Percentiles rank a stretch among this genome's conserved stretches.
phyloP scores from a whole-genome alignment of 1,140 invertebrate genomes.

The Dysdera silvatica region DNA sequence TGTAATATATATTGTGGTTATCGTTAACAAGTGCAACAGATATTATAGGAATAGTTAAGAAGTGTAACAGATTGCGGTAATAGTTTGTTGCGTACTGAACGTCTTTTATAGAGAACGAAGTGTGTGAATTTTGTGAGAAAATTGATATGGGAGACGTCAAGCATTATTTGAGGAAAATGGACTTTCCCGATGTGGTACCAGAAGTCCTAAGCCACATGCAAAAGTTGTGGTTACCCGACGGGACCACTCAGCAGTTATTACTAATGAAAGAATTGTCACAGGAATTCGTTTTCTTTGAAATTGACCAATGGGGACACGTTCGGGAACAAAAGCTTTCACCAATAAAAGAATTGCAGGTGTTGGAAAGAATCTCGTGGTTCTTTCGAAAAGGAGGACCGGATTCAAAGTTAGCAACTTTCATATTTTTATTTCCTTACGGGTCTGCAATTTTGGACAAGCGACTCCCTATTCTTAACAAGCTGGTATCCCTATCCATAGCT shows the following conservation, averaged over 20 bases:
- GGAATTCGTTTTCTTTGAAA: slow-evolving; percentile 27
- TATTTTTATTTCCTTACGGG: slow-evolving; percentile 21
- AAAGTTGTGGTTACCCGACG: slow-evolving; percentile 20
- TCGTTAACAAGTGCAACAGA: too few species aligned
- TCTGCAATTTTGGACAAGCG: slow-evolving; percentile 17
- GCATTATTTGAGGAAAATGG: slow-evolving; percentile 22
- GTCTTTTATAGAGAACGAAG: too few species aligned
- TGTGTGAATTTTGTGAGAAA: background rate
- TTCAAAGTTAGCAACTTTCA: slow-evolving; percentile 24
- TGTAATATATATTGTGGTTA: too few species aligned
- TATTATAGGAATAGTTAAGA: too few species aligned
- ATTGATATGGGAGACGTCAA: slow-evolving; percentile 26
- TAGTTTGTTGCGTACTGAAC: too few species aligned
- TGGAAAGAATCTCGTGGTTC: slow-evolving; percentile 18
- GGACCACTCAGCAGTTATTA: slow-evolving; percentile 19
- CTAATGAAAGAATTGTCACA: slow-evolving; percentile 24
- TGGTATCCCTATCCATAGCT: slow-evolving; percentile 21
- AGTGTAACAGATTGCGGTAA: too few species aligned
- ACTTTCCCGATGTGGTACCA: slow-evolving; percentile 21
- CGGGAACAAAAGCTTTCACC: slow-evolving; percentile 22
- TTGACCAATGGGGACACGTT: slow-evolving; percentile 22
- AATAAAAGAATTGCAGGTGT: slow-evolving; percentile 20
- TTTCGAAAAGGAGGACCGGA: slow-evolving; percentile 18
- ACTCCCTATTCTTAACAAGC: slow-evolving; percentile 15
- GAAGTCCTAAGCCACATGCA: slow-evolving; percentile 22